phyloP scores from a whole-genome alignment of 1,140 invertebrate species.

The Philotrypesis tridentata region DNA sequence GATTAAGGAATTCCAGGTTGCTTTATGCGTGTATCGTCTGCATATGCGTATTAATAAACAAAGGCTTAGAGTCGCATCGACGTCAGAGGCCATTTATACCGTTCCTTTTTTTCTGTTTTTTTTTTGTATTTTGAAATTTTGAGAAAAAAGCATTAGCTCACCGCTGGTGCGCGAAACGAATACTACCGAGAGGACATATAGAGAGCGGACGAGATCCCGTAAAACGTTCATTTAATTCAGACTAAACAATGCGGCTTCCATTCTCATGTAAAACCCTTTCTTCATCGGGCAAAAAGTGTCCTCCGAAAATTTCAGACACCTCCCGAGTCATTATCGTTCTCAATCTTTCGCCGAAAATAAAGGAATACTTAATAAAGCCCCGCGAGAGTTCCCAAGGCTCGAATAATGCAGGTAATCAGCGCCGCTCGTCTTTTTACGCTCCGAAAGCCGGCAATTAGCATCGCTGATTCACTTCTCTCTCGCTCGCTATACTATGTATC shows the following conservation, averaged over 20 bases:
- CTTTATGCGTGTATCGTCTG: too few species aligned
- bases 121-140: too few species aligned
- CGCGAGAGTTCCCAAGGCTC: background rate
- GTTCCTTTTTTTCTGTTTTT: too few species aligned
- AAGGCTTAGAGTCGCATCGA: too few species aligned
- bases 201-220: too few species aligned
- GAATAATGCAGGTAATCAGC: background rate
- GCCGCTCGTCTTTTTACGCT: background rate
- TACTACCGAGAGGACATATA: too few species aligned
- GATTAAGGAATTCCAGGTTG: too few species aligned
- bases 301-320: background rate
- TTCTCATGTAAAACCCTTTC: background rate
- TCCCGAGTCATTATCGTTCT: background rate
- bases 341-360: background rate
- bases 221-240: too few species aligned
- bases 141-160: too few species aligned
- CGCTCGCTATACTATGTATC: background rate
- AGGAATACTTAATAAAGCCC: background rate
- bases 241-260: background rate
- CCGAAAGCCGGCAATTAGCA: constrained; percentile 10
- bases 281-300: background rate
- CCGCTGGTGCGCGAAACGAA: too few species aligned
- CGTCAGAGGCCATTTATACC: too few species aligned
- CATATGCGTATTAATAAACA: too few species aligned
- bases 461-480: constrained; percentile 11